Evolutionary conservation across 2,797 vertebrate genomes (phyloP).

Genomic region (Darevskia mixta): DNA sequence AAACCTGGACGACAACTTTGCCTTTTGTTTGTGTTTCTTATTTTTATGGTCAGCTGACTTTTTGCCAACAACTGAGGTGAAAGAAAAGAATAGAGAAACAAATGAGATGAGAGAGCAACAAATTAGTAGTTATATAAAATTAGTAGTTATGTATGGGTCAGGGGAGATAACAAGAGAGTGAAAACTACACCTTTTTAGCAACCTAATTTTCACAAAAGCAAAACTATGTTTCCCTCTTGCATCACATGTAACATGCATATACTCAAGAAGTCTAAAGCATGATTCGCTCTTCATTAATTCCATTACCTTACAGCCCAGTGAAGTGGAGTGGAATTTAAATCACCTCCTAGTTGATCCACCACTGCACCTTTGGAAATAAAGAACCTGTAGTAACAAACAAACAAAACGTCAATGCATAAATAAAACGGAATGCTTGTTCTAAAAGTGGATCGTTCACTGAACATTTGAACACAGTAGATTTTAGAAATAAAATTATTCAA

Average conservation of each 20-base stretch:
- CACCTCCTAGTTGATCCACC: constrained; percentile 95
- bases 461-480: background rate
- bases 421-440: no score
- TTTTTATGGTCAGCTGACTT: background rate
- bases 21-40: background rate
- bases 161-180: background rate
- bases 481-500: background rate
- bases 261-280: background rate
- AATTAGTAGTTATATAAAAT: background rate
- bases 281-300: background rate
- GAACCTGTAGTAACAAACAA: constrained; percentile 80
- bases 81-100: background rate
- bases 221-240: background rate
- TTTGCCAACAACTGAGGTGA: background rate
- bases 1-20: background rate
- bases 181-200: constrained; percentile 1
- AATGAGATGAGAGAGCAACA: background rate
- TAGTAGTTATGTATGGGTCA: background rate
- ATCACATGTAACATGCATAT: background rate
- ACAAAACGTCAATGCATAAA: background rate
- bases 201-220: background rate
- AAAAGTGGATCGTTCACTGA: background rate
- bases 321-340: constrained; percentile 96
- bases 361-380: constrained; percentile 94
- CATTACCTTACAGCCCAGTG: constrained; percentile 96